phyloP scores from a whole-genome alignment of 2,797 vertebrate species.

The Zalophus californianus region DNA sequence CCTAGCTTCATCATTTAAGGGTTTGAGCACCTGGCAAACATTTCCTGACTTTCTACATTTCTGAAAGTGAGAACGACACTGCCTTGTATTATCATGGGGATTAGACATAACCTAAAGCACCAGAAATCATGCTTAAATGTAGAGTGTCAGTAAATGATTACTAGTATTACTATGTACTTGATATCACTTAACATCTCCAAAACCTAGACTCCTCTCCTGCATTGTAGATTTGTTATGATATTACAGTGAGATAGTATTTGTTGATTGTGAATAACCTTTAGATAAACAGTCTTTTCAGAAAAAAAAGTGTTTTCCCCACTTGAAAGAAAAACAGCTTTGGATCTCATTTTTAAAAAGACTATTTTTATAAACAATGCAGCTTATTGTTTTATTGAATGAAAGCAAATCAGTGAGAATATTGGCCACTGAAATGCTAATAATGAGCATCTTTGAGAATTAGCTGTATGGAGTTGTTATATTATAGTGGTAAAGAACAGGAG shows the following conservation, averaged over 20 bases:
- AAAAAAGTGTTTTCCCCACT: background rate
- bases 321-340: conserved; percentile 15
- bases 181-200: background rate
- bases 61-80: background rate
- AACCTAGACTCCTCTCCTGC: background rate
- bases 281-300: background rate
- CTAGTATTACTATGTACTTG: background rate
- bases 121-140: background rate
- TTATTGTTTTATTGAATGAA: background rate
- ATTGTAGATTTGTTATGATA: background rate
- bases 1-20: background rate
- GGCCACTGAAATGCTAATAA: background rate
- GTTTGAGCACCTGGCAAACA: background rate
- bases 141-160: background rate
- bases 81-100: background rate
- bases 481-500: background rate
- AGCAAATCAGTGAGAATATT: background rate
- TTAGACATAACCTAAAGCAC: background rate
- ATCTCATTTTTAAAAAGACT: background rate
- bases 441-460: background rate
- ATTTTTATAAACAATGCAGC: background rate
- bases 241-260: background rate
- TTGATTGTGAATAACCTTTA: background rate
- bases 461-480: background rate
- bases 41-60: background rate